phyloP scores from a whole-genome alignment of 1,140 invertebrate species.

The Drosophila micromelanica region DNA sequence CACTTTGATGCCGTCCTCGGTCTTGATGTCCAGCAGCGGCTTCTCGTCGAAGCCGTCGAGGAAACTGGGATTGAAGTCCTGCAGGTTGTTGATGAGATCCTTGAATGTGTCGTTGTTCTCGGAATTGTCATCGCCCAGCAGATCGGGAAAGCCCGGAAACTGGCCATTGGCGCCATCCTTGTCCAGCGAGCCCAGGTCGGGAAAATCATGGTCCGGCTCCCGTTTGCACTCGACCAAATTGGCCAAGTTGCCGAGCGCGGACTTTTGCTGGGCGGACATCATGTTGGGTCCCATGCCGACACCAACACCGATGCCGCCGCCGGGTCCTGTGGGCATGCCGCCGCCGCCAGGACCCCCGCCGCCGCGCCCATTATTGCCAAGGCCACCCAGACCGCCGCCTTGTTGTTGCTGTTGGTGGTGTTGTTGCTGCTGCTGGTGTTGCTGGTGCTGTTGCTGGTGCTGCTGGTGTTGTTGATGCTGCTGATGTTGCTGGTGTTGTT shows the following conservation, averaged over 20 bases:
- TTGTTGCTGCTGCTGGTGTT: constrained; percentile 84
- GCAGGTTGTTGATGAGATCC: constrained; percentile 94
- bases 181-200: constrained; percentile 91
- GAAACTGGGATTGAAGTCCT: constrained; percentile 92
- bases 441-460: constrained; percentile 42
- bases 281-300: constrained; percentile 59
- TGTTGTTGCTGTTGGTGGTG: constrained; percentile 71
- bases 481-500: constrained; percentile 49
- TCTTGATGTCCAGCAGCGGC: constrained; percentile 87
- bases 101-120: constrained; percentile 94
- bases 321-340: constrained; percentile 56
- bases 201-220: constrained; percentile 92
- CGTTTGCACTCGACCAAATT: constrained; percentile 90
- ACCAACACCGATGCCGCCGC: constrained; percentile 47
- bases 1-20: constrained; percentile 85
- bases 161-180: constrained; percentile 91
- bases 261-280: constrained; percentile 74
- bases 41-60: constrained; percentile 91
- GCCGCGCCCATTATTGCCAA: constrained; percentile 74
- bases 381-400: constrained; percentile 75
- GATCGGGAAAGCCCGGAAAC: constrained; percentile 91
- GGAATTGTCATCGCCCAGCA: constrained; percentile 92
- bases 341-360: constrained; percentile 50
- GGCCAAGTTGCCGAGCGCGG: constrained; percentile 85
- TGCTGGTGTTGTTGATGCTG: constrained; percentile 22